A percentile compares a stretch with the other conserved stretches of the same genome.
Conservation (phyloP, 1,140 invertebrate genomes). For the Thaumetopoea pityocampa region DNA sequence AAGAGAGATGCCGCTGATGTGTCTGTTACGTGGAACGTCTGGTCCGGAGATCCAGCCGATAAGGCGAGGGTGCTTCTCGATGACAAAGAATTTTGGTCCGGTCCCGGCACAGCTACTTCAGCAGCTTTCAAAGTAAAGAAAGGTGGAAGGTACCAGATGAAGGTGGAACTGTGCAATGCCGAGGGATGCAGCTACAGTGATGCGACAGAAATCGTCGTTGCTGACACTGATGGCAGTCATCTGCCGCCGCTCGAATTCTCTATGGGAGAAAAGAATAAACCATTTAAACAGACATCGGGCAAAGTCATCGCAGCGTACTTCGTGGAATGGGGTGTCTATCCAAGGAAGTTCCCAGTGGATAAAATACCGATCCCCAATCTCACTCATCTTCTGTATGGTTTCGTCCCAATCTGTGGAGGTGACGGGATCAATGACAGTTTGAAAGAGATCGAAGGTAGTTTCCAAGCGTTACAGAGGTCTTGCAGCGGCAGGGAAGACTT, state of each 20-base stretch:
- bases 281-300: slow-evolving; percentile 64
- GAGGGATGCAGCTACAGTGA: slow-evolving; percentile 60
- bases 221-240: slow-evolving; percentile 67
- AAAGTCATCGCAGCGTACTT: slow-evolving; percentile 69
- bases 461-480: slow-evolving; percentile 62
- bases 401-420: slow-evolving; percentile 67
- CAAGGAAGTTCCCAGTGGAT: slow-evolving; percentile 64
- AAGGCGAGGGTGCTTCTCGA: slow-evolving; percentile 47
- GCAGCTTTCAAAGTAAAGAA: slow-evolving; percentile 61
- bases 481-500: slow-evolving; percentile 67
- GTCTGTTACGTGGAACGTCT: slow-evolving; percentile 60
- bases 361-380: slow-evolving; percentile 58
- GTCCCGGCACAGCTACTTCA: slow-evolving; percentile 40
- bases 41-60: slow-evolving; percentile 58
- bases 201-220: slow-evolving; percentile 56
- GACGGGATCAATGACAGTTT: slow-evolving; percentile 71
- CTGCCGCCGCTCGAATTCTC: slow-evolving; percentile 51
- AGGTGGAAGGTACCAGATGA: slow-evolving; percentile 60
- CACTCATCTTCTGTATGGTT: slow-evolving; percentile 64
- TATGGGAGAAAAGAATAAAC: slow-evolving; percentile 59
- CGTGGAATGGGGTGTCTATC: slow-evolving; percentile 69
- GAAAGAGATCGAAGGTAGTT: slow-evolving; percentile 71
- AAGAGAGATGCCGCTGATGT: slow-evolving; percentile 57
- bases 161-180: slow-evolving; percentile 54
- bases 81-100: slow-evolving; percentile 57